Conservation (phyloP, 2,888 invertebrate genomes). For the Lasius fuliginosus region DNA sequence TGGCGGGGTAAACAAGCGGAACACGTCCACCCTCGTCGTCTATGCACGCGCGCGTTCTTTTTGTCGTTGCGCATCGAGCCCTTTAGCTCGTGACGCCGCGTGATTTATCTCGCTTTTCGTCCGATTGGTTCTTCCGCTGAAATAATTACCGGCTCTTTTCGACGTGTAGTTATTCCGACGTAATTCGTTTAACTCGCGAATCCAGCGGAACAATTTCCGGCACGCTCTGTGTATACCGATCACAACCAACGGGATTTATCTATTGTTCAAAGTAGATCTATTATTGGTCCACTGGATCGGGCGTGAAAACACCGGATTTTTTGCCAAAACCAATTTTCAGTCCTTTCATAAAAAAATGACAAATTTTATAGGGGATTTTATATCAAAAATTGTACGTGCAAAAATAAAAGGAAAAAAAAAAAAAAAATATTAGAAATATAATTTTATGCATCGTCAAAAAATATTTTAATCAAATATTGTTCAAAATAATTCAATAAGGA, state of each 20-base stretch:
- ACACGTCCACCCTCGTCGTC: constrained; percentile 31
- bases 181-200: constrained; percentile 47
- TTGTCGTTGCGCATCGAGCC: constrained; percentile 28
- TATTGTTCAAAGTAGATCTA: constrained; percentile 48
- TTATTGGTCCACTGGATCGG: constrained; percentile 2
- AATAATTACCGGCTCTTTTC: constrained; percentile 50
- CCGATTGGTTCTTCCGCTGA: constrained; percentile 53
- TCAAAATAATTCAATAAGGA: neutral
- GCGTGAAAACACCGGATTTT: constrained; percentile 9
- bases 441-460: neutral
- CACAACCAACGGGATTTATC: constrained; percentile 26
- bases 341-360: neutral
- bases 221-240: constrained; percentile 4
- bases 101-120: constrained; percentile 56
- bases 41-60: constrained; percentile 22
- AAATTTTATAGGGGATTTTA: neutral
- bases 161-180: constrained; percentile 30
- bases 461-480: neutral
- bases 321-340: neutral
- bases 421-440: neutral
- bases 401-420: neutral
- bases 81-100: constrained; percentile 42
- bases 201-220: constrained; percentile 25
- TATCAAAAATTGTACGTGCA: neutral
- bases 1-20: constrained; percentile 64